phyloP scores from a whole-genome alignment of 2,797 vertebrate species.

The Holocentrus rufus region DNA sequence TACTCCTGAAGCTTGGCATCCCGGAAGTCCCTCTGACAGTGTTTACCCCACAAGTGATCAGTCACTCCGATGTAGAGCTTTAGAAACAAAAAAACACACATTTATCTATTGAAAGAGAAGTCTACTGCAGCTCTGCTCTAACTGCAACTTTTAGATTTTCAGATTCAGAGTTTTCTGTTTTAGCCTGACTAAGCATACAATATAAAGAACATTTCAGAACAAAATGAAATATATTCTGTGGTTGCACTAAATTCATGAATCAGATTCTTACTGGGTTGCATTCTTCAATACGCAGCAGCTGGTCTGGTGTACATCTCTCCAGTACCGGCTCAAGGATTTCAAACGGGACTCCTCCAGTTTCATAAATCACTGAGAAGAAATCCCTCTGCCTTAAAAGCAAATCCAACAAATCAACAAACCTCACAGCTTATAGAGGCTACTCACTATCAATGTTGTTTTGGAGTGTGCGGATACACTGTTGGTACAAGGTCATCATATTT shows the following conservation, averaged over 20 bases:
- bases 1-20: constrained; percentile 80
- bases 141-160: neutral
- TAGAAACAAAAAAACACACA: neutral
- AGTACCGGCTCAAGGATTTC: constrained; percentile 92
- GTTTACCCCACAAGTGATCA: constrained; percentile 87
- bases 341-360: constrained; percentile 90
- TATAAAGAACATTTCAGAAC: too few relatives aligned
- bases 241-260: neutral
- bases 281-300: constrained; percentile 89
- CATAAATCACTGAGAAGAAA: constrained; percentile 84
- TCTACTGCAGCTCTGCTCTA: neutral
- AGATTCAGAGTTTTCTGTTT: too few relatives aligned
- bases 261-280: constrained; percentile 87
- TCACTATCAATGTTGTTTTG: constrained; percentile 93
- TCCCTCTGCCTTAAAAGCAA: constrained; percentile 49
- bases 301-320: constrained; percentile 88
- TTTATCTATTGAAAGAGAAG: neutral
- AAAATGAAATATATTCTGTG: too few relatives aligned
- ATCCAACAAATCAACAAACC: constrained; percentile 16
- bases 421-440: constrained; percentile 51
- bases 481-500: constrained; percentile 88
- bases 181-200: too few relatives aligned
- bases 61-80: constrained; percentile 84
- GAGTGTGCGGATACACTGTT: constrained; percentile 89
- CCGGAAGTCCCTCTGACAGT: constrained; percentile 88